phyloP scores from a whole-genome alignment of 2,113 vertebrate genomes.

The Phaetusa simplex region DNA sequence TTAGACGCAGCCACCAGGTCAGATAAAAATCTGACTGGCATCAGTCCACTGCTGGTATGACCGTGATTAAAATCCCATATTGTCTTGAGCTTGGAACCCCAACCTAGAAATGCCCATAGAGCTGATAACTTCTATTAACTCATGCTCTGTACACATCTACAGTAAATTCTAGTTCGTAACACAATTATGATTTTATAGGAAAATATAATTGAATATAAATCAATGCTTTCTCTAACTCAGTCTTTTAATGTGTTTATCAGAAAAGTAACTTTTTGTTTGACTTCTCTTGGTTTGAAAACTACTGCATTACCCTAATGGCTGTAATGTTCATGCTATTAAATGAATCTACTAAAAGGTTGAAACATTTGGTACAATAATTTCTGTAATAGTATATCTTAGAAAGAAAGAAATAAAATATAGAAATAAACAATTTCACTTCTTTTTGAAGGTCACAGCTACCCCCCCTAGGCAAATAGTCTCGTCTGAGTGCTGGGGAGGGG shows the following conservation, averaged over 20 bases:
- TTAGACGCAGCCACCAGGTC: background rate
- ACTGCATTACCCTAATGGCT: background rate
- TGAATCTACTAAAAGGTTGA: background rate
- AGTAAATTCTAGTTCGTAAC: background rate
- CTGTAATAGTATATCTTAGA: background rate
- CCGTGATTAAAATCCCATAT: fast-evolving
- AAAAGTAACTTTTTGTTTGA: background rate
- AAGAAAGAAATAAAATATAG: background rate
- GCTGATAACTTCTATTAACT: background rate
- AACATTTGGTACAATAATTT: background rate
- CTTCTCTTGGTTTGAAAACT: background rate
- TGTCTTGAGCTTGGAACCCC: background rate
- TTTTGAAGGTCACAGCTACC: background rate
- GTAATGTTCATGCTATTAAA: background rate
- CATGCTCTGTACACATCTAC: background rate
- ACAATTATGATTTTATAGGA: background rate
- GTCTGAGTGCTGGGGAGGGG: background rate
- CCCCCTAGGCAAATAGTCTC: background rate
- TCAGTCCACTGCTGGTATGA: background rate
- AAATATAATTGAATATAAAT: background rate
- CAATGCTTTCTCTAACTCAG: background rate
- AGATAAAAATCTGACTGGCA: background rate
- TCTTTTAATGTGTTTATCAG: background rate
- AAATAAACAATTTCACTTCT: background rate
- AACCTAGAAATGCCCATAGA: background rate